A percentile compares a stretch with the other conserved stretches of the same genome.
Conservation (phyloP, 2,888 invertebrate species). For the Petrophora chlorosata region DNA sequence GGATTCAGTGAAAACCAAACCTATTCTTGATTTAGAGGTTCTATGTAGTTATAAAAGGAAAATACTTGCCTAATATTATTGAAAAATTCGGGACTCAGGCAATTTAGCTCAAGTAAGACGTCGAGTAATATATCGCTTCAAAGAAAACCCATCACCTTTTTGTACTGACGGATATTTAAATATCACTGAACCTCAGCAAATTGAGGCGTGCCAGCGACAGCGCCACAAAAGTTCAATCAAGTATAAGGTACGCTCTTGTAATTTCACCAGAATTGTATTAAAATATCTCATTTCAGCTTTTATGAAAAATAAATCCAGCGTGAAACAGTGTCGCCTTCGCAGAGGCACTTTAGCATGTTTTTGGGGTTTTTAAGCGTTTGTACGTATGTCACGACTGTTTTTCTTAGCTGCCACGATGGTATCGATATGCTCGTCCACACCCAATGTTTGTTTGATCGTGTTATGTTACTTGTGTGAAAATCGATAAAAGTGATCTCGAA, state of each 20-base stretch:
- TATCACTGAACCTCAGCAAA: constrained; percentile 29
- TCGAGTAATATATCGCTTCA: constrained; percentile 6
- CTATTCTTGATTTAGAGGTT: too few species aligned
- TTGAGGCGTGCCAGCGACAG: constrained; percentile 33
- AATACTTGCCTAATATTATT: too few species aligned
- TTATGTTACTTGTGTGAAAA: too few species aligned
- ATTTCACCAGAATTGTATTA: constrained; percentile 23
- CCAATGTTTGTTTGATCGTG: too few species aligned
- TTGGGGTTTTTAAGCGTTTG: too few species aligned
- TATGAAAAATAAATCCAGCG: constrained; percentile 22
- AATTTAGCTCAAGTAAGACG: constrained; percentile 6
- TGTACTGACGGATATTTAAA: constrained; percentile 25
- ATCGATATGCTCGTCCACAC: too few species aligned
- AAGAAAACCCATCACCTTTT: constrained; percentile 25
- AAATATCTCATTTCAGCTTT: constrained; percentile 15
- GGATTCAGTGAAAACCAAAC: too few species aligned
- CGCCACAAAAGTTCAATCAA: constrained; percentile 32
- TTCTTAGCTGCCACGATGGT: too few species aligned
- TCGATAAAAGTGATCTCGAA: too few species aligned
- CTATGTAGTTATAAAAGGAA: too few species aligned
- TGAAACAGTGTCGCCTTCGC: constrained; percentile 14
- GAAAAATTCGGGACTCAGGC: constrained; percentile 3
- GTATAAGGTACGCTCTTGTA: constrained; percentile 14
- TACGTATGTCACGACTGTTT: too few species aligned
- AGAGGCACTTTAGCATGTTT: too few species aligned